Base-by-base conservation (phyloP, 2,797 vertebrate genomes). In the Betta splendens region DNA sequence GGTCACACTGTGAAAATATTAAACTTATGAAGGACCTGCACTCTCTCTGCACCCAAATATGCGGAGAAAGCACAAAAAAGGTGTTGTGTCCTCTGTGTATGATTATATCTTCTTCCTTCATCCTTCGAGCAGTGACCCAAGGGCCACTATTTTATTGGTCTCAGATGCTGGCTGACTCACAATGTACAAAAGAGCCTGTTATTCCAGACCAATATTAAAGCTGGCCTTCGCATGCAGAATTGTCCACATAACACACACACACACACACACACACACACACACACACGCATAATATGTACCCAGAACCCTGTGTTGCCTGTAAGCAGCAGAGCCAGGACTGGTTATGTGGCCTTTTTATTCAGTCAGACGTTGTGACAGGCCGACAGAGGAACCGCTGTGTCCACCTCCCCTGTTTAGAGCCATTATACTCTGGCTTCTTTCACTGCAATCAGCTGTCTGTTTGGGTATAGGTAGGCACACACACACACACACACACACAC, bases 41-140 rank as follows among this genome's bases (percentile, higher is more conserved):
- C 88, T 88, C 81, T 81, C 78, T 70, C 79, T 47, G 76, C 82
- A 72, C 85, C 89, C 85, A 91, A 92, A 93, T 92, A 89, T 92
- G 92, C 85, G 89, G 88, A 89, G 90, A 81, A 92, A 92, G 91
- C 90, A 91, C 83, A 92, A 92, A 92, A 92, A 90, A 89, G 87
- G 88, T 93, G 92, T 90, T 91, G 89, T 92, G 91, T 93, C 91
- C 88, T 88, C 81, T 85, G 86, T 89, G 90, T 92, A 85, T 93
- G 91, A 93, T 93, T 93, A 93, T 92, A 93, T 93, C 92, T 92
- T 90, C 90, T 87, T 83, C 89, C 91, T 87, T 90, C 89, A 91
- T 91, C 90, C 91, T 92, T 72, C 72, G 35, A 89, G 88, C 89
- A 57, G 77, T 91, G 92, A 92, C 92, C 92, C 89, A 83, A 85